These are phyloP conservation scores for Xanthia icteritia DNA, from an alignment of 2,888 invertebrate genomes.

Conservation along the genomic window DNA sequence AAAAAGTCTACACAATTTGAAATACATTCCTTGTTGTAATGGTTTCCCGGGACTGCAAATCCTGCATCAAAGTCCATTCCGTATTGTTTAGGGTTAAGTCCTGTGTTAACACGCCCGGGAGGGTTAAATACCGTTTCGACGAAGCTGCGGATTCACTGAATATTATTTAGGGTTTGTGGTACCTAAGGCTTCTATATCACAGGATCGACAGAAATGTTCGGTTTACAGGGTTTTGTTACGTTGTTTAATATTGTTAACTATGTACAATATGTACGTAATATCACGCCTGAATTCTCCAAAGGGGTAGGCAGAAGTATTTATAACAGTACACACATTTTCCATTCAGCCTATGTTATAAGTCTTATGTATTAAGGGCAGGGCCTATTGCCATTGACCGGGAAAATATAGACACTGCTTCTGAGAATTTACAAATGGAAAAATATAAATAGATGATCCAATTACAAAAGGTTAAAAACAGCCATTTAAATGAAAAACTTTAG, in stretches of 20 bases:
- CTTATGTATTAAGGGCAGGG: not conserved
- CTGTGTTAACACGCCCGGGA: slow-evolving; percentile 36
- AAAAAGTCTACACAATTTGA: not conserved
- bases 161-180: slow-evolving; percentile 42
- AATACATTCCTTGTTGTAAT: not conserved
- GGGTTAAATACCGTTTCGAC: slow-evolving; percentile 43
- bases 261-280: not conserved
- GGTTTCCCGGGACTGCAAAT: slow-evolving; percentile 10
- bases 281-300: not conserved
- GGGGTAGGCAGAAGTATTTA: not conserved
- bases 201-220: slow-evolving; percentile 28
- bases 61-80: slow-evolving; percentile 31
- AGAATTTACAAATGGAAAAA: not conserved
- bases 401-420: not conserved
- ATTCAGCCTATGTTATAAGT: not conserved
- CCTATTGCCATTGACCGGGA: not conserved
- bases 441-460: not conserved
- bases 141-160: slow-evolving; percentile 33
- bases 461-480: not conserved
- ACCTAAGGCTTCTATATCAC: slow-evolving; percentile 7
- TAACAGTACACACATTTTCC: not conserved
- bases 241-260: slow-evolving; percentile 9
- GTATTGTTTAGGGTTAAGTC: slow-evolving; percentile 37
- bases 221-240: slow-evolving; percentile 1
- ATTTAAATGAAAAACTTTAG: not conserved